phyloP scores from a whole-genome alignment of 1,140 invertebrate genomes.

The Bombus terrestris region DNA sequence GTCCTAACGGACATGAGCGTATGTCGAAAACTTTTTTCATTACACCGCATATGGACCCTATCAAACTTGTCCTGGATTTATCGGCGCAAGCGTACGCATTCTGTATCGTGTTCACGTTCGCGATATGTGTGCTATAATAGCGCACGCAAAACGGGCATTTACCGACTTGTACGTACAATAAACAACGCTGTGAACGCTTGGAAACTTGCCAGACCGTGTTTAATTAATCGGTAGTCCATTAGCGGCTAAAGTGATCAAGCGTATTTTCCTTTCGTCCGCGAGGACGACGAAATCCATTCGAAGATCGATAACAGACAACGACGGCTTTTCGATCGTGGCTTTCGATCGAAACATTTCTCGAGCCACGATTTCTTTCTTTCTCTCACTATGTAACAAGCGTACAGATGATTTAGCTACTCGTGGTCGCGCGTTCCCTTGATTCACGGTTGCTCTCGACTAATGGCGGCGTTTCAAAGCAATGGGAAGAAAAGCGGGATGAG shows the following conservation, averaged over 20 bases:
- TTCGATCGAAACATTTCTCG: background rate
- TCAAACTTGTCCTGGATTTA: conserved; percentile 18
- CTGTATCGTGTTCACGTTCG: background rate
- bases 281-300: background rate
- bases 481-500: background rate
- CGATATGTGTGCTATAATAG: conserved; percentile 44
- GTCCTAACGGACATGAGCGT: background rate
- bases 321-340: background rate
- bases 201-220: conserved; percentile 53
- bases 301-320: background rate
- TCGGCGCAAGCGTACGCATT: background rate
- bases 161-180: conserved; percentile 38
- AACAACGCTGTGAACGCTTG: conserved; percentile 53
- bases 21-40: conserved; percentile 18
- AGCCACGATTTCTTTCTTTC: background rate
- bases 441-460: background rate
- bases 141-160: conserved; percentile 55
- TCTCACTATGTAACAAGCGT: background rate
- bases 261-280: conserved; percentile 56
- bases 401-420: conserved; percentile 9
- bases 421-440: background rate
- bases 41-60: background rate
- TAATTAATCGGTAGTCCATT: conserved; percentile 67
- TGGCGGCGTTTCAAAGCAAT: conserved; percentile 18
- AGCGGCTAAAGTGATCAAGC: conserved; percentile 45